Percentiles rank a stretch among this genome's conserved stretches.
phyloP scores from a whole-genome alignment of 2,797 vertebrate genomes.

The Coccyzus lansbergi region DNA sequence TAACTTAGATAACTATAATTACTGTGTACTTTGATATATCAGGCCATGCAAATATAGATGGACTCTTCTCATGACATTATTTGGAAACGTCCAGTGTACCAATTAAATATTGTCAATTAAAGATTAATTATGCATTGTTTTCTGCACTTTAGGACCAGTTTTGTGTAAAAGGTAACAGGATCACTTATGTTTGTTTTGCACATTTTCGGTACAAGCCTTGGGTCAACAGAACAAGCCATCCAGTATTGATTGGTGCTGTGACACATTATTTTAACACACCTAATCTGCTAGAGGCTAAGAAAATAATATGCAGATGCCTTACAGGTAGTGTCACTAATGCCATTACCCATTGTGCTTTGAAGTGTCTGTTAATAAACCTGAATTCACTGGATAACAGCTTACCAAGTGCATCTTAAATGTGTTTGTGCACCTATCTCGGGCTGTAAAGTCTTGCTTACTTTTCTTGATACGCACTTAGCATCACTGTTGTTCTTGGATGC shows the following conservation, averaged over 20 bases:
- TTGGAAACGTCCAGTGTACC: not conserved
- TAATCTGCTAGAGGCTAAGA: not conserved
- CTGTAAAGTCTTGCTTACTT: not conserved
- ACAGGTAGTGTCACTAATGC: not conserved
- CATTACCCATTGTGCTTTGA: not conserved
- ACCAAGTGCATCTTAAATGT: not conserved
- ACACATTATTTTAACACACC: not conserved
- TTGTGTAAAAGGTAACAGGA: not conserved
- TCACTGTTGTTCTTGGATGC: not conserved
- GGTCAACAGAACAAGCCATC: not conserved
- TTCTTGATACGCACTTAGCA: not conserved
- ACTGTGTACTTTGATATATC: not conserved
- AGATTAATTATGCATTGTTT: not conserved
- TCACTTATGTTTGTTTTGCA: not conserved
- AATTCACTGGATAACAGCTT: not conserved
- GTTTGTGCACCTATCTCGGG: not conserved
- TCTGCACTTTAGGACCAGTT: not conserved
- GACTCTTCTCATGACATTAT: conserved; percentile 14
- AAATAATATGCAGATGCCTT: not conserved
- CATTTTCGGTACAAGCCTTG: not conserved
- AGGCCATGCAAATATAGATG: not conserved
- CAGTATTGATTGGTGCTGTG: not conserved
- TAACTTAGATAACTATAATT: conserved; percentile 11
- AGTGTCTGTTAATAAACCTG: not conserved
- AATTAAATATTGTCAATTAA: not conserved